A percentile compares a stretch with the other conserved stretches of the same genome.
These are phyloP conservation scores for Lepus europaeus DNA, from an alignment of 2,113 vertebrate species.

Conservation along the genomic window DNA sequence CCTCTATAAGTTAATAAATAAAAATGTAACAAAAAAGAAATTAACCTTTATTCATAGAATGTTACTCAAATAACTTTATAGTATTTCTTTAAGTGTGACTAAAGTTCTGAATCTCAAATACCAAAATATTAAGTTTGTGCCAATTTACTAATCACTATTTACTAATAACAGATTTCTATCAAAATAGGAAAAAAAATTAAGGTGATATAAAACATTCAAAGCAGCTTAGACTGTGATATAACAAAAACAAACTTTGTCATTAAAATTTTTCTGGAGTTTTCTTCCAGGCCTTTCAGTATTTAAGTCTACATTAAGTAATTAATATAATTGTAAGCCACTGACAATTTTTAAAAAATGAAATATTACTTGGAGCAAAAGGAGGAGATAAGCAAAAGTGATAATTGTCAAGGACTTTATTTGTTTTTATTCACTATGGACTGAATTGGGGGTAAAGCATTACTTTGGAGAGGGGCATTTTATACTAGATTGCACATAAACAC, in stretches of 20 bases:
- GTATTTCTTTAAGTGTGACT: constrained; percentile 3
- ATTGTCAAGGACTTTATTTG: constrained; percentile 28
- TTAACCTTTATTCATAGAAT: constrained; percentile 63
- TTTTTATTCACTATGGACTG: too few relatives aligned
- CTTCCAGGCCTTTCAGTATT: constrained; percentile 52
- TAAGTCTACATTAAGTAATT: constrained; percentile 46
- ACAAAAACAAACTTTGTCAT: constrained; percentile 52
- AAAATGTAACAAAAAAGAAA: not conserved
- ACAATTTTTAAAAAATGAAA: constrained; percentile 62
- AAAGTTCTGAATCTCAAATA: constrained; percentile 44
- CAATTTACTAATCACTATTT: constrained; percentile 54
- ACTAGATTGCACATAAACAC: not conserved
- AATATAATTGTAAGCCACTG: constrained; percentile 48
- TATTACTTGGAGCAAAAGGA: constrained; percentile 55
- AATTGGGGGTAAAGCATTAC: constrained; percentile 46
- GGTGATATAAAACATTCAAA: constrained; percentile 63
- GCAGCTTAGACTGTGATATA: constrained; percentile 45
- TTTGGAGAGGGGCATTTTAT: not conserved
- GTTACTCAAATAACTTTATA: constrained; percentile 58
- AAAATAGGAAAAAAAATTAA: constrained; percentile 65
- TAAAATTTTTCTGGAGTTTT: constrained; percentile 57
- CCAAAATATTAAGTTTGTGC: not conserved
- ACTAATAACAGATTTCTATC: not conserved
- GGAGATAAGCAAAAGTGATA: constrained; percentile 47
- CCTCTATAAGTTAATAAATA: too few relatives aligned